Conservation (phyloP, 2,113 vertebrate genomes). For the Pseudopipra pipra region DNA sequence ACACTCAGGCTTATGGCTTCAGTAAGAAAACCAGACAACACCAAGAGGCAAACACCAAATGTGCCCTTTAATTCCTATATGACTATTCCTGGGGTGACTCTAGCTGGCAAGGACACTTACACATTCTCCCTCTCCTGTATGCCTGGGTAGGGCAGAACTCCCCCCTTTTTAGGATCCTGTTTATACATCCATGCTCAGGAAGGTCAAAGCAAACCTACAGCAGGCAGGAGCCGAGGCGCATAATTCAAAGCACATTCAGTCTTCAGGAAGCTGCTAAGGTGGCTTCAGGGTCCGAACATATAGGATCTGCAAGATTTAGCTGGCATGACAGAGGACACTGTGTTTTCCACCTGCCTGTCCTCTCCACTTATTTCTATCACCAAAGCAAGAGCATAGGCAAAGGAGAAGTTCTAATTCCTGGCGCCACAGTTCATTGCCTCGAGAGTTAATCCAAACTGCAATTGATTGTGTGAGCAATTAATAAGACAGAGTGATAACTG, state of each 20-base stretch:
- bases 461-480: conserved; percentile 51
- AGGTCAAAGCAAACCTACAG: background rate
- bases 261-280: background rate
- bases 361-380: background rate
- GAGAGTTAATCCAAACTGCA: conserved; percentile 17
- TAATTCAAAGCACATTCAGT: background rate
- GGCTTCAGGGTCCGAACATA: background rate
- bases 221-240: background rate
- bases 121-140: background rate
- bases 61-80: background rate
- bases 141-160: background rate
- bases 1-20: fast-evolving
- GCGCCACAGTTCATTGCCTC: background rate
- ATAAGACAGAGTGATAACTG: conserved; percentile 28
- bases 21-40: background rate
- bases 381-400: background rate
- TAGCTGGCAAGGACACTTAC: background rate
- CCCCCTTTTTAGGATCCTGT: background rate
- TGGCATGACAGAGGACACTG: background rate
- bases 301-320: background rate
- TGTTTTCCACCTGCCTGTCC: background rate
- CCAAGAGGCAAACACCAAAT: background rate
- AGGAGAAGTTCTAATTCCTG: background rate
- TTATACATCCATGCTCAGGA: background rate
- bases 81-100: background rate